Percentiles rank a stretch among this genome's conserved stretches.
phyloP scores from a whole-genome alignment of 1,140 invertebrate genomes.

The Oncopodura yosiiana region DNA sequence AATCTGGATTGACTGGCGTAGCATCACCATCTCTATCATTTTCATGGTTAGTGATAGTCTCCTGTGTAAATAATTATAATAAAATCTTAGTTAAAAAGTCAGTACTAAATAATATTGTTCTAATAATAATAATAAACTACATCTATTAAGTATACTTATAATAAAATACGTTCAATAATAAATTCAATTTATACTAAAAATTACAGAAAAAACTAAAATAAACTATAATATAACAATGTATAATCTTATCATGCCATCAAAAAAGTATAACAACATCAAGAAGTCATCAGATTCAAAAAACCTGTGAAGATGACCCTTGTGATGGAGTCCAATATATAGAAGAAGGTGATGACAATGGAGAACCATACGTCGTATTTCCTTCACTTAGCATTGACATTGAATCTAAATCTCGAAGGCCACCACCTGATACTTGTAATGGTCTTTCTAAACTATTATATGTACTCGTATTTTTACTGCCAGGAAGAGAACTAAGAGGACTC shows the following conservation, averaged over 20 bases:
- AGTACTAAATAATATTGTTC: not conserved
- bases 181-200: not conserved
- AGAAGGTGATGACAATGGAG: slow-evolving; percentile 25
- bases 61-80: slow-evolving; percentile 5
- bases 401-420: slow-evolving; percentile 15
- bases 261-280: not conserved
- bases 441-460: slow-evolving; percentile 28
- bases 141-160: not conserved
- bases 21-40: slow-evolving; percentile 30
- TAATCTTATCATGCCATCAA: not conserved
- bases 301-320: slow-evolving; percentile 32
- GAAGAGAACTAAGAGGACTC: slow-evolving; percentile 23
- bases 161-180: not conserved
- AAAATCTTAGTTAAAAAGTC: not conserved
- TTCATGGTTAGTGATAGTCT: slow-evolving; percentile 27
- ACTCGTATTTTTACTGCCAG: slow-evolving; percentile 15
- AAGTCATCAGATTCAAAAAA: not conserved
- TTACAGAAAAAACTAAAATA: not conserved
- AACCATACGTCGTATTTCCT: slow-evolving; percentile 22
- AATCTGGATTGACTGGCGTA: slow-evolving; percentile 29
- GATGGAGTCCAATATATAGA: slow-evolving; percentile 27
- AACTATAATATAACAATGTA: not conserved
- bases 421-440: slow-evolving; percentile 18
- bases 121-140: not conserved
- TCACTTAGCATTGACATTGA: slow-evolving; percentile 16